Conservation (phyloP, 2,797 vertebrate species). For the Lacerta agilis region DNA sequence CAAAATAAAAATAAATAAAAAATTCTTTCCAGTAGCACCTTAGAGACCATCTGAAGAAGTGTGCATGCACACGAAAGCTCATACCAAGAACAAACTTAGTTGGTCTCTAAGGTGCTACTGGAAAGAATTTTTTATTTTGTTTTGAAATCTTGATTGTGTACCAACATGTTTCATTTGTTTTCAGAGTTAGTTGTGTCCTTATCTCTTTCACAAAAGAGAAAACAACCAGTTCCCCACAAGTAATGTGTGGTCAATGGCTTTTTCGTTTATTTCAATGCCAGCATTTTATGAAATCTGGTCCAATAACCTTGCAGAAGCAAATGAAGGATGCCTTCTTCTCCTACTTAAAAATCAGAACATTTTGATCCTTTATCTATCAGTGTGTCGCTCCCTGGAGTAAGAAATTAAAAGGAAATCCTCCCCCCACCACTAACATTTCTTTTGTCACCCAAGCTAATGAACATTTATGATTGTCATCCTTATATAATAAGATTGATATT, state of each 20-base stretch:
- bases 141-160: too few relatives aligned
- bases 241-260: neutral
- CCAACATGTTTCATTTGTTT: neutral
- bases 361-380: conserved; percentile 8
- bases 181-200: neutral
- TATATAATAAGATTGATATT: conserved; percentile 47
- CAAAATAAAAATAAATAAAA: too few relatives aligned
- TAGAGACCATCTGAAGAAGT: too few relatives aligned
- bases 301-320: neutral
- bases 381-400: neutral
- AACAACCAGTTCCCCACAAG: neutral
- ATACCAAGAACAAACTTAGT: too few relatives aligned
- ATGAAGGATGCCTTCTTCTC: neutral
- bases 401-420: conserved; percentile 43
- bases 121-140: too few relatives aligned
- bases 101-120: too few relatives aligned
- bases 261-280: neutral
- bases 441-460: conserved; percentile 47
- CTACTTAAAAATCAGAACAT: neutral
- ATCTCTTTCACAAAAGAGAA: neutral
- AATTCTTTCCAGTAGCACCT: too few relatives aligned
- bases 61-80: too few relatives aligned
- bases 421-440: conserved; percentile 22
- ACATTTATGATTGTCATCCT: conserved; percentile 40
- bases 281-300: neutral